Evolutionary conservation across 2,888 invertebrate genomes (phyloP), one percentile per base, ranked within the genome.

Genomic region (Aphodius sticticus): DNA sequence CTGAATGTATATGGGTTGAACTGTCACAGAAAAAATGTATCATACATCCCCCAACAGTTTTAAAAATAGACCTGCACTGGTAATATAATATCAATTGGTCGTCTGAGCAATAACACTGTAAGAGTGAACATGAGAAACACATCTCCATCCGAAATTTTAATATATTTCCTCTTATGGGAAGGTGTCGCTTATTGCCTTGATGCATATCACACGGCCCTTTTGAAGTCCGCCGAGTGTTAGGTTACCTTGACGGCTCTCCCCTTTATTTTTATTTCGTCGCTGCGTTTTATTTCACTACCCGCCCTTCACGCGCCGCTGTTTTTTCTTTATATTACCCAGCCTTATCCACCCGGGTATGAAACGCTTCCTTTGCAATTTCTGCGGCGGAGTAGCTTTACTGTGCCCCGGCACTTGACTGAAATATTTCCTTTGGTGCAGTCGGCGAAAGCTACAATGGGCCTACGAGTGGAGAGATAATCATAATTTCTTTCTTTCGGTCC

Each of bases 191-290:
- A 53, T 53, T 3, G 53, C 53, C 53, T 53, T 53, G 53, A 53
- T 53, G 53, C 53, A 53, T 53, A 53, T 53, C 53, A 53, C 53
- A 53, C 53, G 53, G 53, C 6, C 53, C 53, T 53, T 53, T 53
- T 53, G 53, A 53, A 53, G 53, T 53, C 12, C 53, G 53, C 53
- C 12, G 53, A 53, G 53, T 53, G 53, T 53, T 53, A 5, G 53
- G 53, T 53, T 53, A 53, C 53, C 53, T 53, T 53, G 53, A 53
- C 53, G 53, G 53, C 9, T 53, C 12, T 53, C 53, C 53, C 1
- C 53, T 53, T 53, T 53, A 53, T 53, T 53, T 53, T 53, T 53
- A 53, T 53, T 53, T 53, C 53, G 53, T 53, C 53, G 53, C 53
- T 53, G 53, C 53, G 53, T 53, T 53, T 53, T 53, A 53, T 53